Conservation (phyloP, 1,140 invertebrate genomes). For the Hyles vespertilio region DNA sequence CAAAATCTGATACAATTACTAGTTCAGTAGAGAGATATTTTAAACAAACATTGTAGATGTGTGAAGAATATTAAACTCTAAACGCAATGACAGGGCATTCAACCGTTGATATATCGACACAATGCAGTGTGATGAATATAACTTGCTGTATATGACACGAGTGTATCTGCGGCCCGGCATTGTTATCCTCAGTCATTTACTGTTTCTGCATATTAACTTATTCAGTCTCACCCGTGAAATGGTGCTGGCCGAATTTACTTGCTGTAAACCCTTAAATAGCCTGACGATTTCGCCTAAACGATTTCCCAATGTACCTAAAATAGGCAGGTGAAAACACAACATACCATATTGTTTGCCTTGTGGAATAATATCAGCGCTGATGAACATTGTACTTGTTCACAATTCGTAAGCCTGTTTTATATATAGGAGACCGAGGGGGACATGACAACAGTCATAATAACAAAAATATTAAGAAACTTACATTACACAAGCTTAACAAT, state of each 20-base stretch:
- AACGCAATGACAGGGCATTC: constrained; percentile 59
- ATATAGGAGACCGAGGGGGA: no score
- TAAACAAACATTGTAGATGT: no score
- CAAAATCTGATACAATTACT: no score
- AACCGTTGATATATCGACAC: constrained; percentile 61
- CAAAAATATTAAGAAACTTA: no score
- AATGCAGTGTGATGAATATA: constrained; percentile 26
- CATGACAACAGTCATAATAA: no score
- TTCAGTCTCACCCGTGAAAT: constrained; percentile 42
- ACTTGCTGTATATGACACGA: constrained; percentile 40
- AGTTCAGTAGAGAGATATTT: no score
- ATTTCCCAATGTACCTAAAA: constrained; percentile 7
- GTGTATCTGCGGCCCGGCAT: constrained; percentile 24
- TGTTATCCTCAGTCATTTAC: constrained; percentile 63
- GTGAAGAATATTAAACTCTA: constrained; percentile 23
- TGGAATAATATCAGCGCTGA: background rate
- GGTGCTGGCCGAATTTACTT: constrained; percentile 19
- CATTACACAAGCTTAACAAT: background rate
- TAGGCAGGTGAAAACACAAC: constrained; percentile 6
- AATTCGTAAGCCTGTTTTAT: no score
- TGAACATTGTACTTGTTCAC: no score
- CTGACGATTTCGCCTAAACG: background rate
- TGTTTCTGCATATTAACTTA: constrained; percentile 52
- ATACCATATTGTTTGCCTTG: constrained; percentile 1
- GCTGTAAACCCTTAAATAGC: background rate